Evolutionary conservation across 2,797 vertebrate genomes (phyloP), one percentile per base, ranked within the genome.

Genomic region (Hippopotamyrus pictus): DNA sequence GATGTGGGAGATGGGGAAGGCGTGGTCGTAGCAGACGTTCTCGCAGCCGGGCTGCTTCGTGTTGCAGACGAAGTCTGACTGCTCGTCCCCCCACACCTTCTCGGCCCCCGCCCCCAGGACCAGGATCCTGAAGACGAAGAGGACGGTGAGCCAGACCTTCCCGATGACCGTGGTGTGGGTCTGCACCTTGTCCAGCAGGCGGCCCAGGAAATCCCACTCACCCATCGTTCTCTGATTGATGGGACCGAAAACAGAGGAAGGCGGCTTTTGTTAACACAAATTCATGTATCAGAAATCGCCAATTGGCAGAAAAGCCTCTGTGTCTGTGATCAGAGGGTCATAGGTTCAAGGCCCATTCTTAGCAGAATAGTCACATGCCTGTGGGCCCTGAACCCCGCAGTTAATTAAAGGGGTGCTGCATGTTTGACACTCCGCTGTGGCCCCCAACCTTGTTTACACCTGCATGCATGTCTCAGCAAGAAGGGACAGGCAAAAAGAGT

Each of bases 101-200:
- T 99, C 98, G 0, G 97, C 97, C 0, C 96, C 97, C 0, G 97
- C 93, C 50, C 95, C 95, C 69, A 99, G 96, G 90, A 99, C 97
- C 93, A 99, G 95, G 93, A 99, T 99, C 65, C 98, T 96, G 94
- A 99, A 99, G 91, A 99, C 96, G 87, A 99, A 99, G 37, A 99
- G 96, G 88, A 99, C 97, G 0, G 97, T 98, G 92, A 99, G 96
- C 98, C 98, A 99, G 94, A 99, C 96, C 94, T 99, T 99, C 84
- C 98, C 98, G 0, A 99, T 96, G 84, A 97, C 96, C 0, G 98
- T 99, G 0, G 98, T 99, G 92, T 99, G 97, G 90, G 95, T 96
- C 94, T 99, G 98, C 89, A 98, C 98, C 92, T 98, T 98, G 93
- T 99, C 98, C 94, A 99, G 95, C 86, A 99, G 94, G 86, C 97